These are phyloP conservation scores for Mimumesa dahlbomi DNA, from an alignment of 2,888 invertebrate species.

Conservation along the genomic window DNA sequence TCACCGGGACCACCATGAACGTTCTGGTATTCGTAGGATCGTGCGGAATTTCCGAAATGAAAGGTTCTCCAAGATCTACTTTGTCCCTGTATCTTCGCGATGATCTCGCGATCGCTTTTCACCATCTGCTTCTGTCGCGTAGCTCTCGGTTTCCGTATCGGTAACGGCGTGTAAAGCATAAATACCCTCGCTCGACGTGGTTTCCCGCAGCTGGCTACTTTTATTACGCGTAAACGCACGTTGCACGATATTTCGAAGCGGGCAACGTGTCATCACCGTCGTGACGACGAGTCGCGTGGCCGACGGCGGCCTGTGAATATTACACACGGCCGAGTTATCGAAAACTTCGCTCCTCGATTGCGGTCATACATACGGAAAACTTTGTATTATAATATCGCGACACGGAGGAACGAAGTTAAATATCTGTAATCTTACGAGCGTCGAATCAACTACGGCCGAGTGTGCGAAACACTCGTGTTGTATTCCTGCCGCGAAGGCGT, in stretches of 20 bases:
- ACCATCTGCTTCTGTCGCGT: too few relatives aligned
- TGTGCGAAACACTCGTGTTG: too few relatives aligned
- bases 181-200: too few relatives aligned
- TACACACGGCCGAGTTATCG: neutral
- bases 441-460: constrained; percentile 5
- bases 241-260: constrained; percentile 22
- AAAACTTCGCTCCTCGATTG: neutral
- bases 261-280: constrained; percentile 35
- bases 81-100: too few relatives aligned
- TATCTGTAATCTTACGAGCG: constrained; percentile 3
- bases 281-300: constrained; percentile 8
- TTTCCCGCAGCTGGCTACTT: constrained; percentile 2
- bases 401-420: neutral
- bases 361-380: too few relatives aligned
- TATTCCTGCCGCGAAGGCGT: constrained; percentile 18
- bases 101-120: too few relatives aligned
- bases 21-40: too few relatives aligned
- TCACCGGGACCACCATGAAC: constrained; percentile 16
- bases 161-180: neutral
- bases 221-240: constrained; percentile 26
- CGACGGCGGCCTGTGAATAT: constrained; percentile 16
- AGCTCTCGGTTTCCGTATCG: neutral
- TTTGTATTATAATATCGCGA: too few relatives aligned
- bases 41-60: too few relatives aligned
- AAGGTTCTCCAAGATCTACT: too few relatives aligned